These are phyloP conservation scores for Macrocentrus cingulum DNA, from an alignment of 1,140 invertebrate genomes.

Conservation along the genomic window DNA sequence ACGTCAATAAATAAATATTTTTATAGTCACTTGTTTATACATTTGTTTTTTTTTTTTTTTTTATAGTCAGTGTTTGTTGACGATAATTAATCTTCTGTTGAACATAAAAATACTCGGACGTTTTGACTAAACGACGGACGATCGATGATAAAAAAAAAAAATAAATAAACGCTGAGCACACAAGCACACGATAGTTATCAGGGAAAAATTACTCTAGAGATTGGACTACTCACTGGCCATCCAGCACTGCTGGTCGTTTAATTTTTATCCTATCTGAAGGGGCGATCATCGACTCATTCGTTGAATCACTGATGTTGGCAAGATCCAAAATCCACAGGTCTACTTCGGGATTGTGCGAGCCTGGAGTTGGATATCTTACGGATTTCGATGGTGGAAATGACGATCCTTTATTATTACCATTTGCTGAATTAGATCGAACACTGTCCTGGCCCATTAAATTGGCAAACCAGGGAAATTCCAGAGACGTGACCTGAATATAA, in stretches of 20 bases:
- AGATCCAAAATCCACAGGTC: conserved; percentile 79
- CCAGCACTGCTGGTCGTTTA: conserved; percentile 68
- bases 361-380: conserved; percentile 80
- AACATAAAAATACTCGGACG: too few relatives aligned
- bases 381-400: conserved; percentile 73
- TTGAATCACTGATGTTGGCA: conserved; percentile 59
- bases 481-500: conserved; percentile 36
- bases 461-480: conserved; percentile 75
- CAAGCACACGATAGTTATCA: too few relatives aligned
- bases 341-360: conserved; percentile 81
- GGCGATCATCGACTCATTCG: conserved; percentile 17
- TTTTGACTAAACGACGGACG: too few relatives aligned
- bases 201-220: too few relatives aligned
- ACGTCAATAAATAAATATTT: too few relatives aligned
- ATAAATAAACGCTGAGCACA: too few relatives aligned
- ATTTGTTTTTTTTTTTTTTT: too few relatives aligned
- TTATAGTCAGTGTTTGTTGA: too few relatives aligned
- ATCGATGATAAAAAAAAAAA: too few relatives aligned
- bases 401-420: conserved; percentile 46
- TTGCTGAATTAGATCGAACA: conserved; percentile 28
- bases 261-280: conserved; percentile 64
- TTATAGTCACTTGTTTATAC: too few relatives aligned
- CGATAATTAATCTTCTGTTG: too few relatives aligned
- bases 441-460: conserved; percentile 51
- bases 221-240: conserved; percentile 69